phyloP scores from a whole-genome alignment of 2,113 vertebrate species.

The Albula glossodonta region DNA sequence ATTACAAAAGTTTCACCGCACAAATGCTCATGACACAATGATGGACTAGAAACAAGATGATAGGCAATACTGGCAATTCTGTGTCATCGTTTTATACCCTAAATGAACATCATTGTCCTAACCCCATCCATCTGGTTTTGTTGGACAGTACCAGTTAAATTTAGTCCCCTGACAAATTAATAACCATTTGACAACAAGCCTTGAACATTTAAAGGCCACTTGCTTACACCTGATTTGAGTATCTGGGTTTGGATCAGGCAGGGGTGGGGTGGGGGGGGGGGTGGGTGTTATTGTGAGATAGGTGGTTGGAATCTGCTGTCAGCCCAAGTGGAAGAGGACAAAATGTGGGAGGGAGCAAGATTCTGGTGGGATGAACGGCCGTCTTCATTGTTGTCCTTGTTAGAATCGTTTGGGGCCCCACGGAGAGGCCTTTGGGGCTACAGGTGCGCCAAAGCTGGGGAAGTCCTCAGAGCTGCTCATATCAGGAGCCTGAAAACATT shows the following conservation, averaged over 20 bases:
- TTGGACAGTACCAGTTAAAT: neutral
- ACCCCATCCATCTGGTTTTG: neutral
- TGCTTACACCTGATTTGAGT: neutral
- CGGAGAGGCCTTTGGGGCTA: constrained; percentile 86
- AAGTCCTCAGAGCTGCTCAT: constrained; percentile 99
- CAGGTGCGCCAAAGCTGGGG: constrained; percentile 94
- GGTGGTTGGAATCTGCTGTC: constrained; percentile 57
- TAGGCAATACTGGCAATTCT: neutral
- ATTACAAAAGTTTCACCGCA: constrained; percentile 59
- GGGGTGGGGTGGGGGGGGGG: neutral
- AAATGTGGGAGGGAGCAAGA: constrained; percentile 43
- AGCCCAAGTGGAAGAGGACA: constrained; percentile 52
- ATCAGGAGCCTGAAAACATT: constrained; percentile 82
- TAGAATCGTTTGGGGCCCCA: constrained; percentile 99
- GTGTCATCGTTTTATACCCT: neutral
- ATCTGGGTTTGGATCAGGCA: neutral
- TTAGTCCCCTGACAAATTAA: too few species aligned
- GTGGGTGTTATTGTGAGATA: neutral
- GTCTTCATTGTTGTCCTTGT: constrained; percentile 52
- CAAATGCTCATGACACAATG: constrained; percentile 50
- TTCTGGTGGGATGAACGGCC: constrained; percentile 53
- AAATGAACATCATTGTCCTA: neutral
- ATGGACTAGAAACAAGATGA: constrained; percentile 31
- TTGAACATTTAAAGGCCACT: neutral
- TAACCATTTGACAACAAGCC: neutral